Evolutionary conservation across 2,113 vertebrate species (phyloP), one percentile per base, ranked within the genome.

Genomic region (Dipodomys stephensi): DNA sequence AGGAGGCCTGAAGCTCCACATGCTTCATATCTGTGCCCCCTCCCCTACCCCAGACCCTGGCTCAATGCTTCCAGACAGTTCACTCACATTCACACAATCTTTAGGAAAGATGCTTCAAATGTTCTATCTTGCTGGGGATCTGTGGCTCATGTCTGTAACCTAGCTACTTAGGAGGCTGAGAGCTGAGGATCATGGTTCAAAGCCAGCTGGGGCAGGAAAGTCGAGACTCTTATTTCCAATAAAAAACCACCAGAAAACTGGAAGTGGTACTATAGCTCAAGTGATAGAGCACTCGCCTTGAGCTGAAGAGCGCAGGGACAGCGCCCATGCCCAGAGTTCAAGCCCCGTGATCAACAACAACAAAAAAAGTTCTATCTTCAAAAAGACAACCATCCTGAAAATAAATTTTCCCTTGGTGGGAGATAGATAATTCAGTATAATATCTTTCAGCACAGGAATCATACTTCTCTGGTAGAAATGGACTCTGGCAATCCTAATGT

Each of bases 361-460:
- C 5, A 39, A 39, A 39, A 57, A 32, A 85, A 22, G 15, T 23
- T 71, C 44, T 67, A 46, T 28, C 64, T 91, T 86, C 19, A 74
- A 72, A 90, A 92, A 28, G 22, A 78, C 19, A 65, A 23, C 22
- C 28, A 82, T 9, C 20, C 25, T 72, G 67, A 74, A 89, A 76
- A 49, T 67, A 83, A 79, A 27, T 19, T 90, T 83, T 87, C 86
- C 87, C 80, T 88, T 65, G 80, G 49, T 72, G 69, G 82, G 62
- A 53, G 20, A 62, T 67, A 62, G 20, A 79, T 91, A 46, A 57
- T 84, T 87, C 73, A 87, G 62, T n/a, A 39, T 77, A 82, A 65
- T 77, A 93, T 95, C 74, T 71, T 62, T 76, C 65, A 72, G 46
- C 25, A 80, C 15, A 80, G 67, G 53, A 72, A 46, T 3, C 2